These are phyloP conservation scores for Nylanderia fulva DNA, from an alignment of 1,140 invertebrate species.

Conservation along the genomic window DNA sequence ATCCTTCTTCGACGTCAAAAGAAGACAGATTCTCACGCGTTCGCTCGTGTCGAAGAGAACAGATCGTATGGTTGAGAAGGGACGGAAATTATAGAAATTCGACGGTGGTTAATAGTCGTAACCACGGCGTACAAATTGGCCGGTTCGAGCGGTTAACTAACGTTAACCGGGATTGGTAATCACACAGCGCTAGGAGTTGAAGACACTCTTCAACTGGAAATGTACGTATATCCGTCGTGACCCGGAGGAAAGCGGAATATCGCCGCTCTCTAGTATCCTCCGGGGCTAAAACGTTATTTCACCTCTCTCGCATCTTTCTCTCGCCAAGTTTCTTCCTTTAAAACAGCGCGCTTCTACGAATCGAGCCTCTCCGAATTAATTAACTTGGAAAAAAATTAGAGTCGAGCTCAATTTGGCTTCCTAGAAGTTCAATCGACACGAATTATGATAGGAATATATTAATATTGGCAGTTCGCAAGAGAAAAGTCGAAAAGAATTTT, in stretches of 20 bases:
- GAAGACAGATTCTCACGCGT: constrained; percentile 6
- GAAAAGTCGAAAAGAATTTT: not conserved
- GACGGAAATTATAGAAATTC: constrained; percentile 4
- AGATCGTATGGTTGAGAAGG: not conserved
- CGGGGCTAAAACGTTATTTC: constrained; percentile 24
- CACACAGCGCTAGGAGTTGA: not conserved
- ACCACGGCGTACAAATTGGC: not conserved
- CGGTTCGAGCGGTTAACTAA: not conserved
- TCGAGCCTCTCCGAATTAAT: not conserved
- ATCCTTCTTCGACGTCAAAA: not conserved
- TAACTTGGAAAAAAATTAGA: too few species aligned
- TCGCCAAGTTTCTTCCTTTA: not conserved
- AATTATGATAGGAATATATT: too few species aligned
- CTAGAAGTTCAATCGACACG: too few species aligned
- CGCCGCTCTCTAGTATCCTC: constrained; percentile 22
- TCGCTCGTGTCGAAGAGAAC: not conserved
- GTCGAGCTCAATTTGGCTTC: too few species aligned
- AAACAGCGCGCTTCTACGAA: not conserved
- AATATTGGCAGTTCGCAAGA: too few species aligned
- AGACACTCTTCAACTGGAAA: constrained; percentile 11
- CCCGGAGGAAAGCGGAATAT: constrained; percentile 34
- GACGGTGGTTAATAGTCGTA: not conserved
- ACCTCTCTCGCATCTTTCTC: not conserved
- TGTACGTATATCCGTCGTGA: not conserved
- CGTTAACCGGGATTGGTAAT: constrained; percentile 7